phyloP scores from a whole-genome alignment of 2,888 invertebrate genomes.

The Campoplex nolae region DNA sequence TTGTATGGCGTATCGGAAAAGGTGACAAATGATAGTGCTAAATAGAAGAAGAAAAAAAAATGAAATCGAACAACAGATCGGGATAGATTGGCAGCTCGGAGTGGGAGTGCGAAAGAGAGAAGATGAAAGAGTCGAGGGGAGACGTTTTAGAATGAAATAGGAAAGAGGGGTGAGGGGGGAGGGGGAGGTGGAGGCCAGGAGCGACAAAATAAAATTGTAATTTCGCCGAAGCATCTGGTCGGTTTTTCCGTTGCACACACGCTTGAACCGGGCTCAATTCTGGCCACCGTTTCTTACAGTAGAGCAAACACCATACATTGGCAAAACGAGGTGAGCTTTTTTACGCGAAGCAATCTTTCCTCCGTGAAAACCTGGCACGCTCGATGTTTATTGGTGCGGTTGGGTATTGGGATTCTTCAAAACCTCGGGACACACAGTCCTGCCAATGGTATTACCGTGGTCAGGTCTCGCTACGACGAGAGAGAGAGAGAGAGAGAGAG shows the following conservation, averaged over 20 bases:
- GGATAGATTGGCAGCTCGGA: no score
- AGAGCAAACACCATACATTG: slow-evolving; percentile 50
- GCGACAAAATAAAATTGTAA: slow-evolving; percentile 73
- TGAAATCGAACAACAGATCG: no score
- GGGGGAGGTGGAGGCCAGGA: slow-evolving; percentile 9
- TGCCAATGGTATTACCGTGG: slow-evolving; percentile 51
- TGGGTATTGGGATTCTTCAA: slow-evolving; percentile 66
- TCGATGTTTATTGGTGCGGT: slow-evolving; percentile 64
- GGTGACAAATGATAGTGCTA: neutral
- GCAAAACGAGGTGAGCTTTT: slow-evolving; percentile 37
- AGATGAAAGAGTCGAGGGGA: neutral
- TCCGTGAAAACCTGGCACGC: slow-evolving; percentile 47
- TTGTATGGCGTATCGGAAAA: neutral
- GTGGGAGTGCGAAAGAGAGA: slow-evolving; percentile 1
- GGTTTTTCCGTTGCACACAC: slow-evolving; percentile 47
- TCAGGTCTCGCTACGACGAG: slow-evolving; percentile 40
- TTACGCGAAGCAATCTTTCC: slow-evolving; percentile 62
- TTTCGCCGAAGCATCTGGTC: slow-evolving; percentile 71
- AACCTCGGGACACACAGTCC: slow-evolving; percentile 49
- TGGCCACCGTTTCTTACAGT: slow-evolving; percentile 18
- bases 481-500: neutral
- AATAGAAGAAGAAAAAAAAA: neutral
- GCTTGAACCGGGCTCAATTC: slow-evolving; percentile 13
- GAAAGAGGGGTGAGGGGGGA: neutral
- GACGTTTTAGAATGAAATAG: slow-evolving; percentile 40